Conservation (phyloP, 2,888 invertebrate species). For the Ochlodes sylvanus region DNA sequence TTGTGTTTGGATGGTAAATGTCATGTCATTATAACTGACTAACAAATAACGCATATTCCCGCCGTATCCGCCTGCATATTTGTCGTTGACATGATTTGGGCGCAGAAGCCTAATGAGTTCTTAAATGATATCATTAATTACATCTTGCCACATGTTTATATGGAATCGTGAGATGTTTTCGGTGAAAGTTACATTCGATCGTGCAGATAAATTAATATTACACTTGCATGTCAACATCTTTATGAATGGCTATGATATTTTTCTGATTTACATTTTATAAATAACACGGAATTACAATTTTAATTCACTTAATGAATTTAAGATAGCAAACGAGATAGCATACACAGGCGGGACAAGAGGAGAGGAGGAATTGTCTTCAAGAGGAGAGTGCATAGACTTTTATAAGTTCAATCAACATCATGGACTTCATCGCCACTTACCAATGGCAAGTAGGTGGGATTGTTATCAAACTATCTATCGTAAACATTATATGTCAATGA, state of each 20-base stretch:
- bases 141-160: conserved; percentile 25
- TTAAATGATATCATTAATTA: conserved; percentile 47
- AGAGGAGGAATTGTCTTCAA: no score
- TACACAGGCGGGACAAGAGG: no score
- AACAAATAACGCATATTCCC: conserved; percentile 39
- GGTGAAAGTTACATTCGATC: conserved; percentile 27
- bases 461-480: no score
- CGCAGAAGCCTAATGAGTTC: conserved; percentile 37
- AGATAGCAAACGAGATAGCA: no score
- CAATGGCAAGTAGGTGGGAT: no score
- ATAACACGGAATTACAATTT: not conserved
- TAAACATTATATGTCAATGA: no score
- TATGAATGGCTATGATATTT: conserved; percentile 8
- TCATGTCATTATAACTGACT: conserved; percentile 21
- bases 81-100: conserved; percentile 17
- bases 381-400: no score
- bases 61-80: conserved; percentile 24
- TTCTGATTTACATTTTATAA: not conserved
- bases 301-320: not conserved
- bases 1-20: not conserved
- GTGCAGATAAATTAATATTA: conserved; percentile 5
- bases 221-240: conserved; percentile 17
- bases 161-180: conserved; percentile 28
- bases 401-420: no score
- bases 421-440: no score